These are phyloP conservation scores for Thryonomys swinderianus DNA, from an alignment of 2,113 vertebrate genomes.

Conservation along the genomic window DNA sequence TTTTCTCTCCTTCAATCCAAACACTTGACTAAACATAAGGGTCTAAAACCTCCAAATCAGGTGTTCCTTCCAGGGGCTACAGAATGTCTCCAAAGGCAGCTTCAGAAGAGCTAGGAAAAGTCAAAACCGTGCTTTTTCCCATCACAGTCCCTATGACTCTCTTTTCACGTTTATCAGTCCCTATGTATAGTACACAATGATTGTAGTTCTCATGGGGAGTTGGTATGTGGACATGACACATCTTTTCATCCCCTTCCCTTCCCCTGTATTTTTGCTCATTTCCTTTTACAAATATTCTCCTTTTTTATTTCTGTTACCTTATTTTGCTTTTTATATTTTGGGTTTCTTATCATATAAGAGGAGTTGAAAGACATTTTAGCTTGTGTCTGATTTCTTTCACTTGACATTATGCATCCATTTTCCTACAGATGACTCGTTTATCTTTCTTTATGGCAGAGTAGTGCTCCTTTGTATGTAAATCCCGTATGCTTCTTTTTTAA, in stretches of 20 bases:
- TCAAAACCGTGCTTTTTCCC: neutral
- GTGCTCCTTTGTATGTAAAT: neutral
- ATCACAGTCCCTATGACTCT: fast-evolving
- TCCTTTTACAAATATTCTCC: neutral
- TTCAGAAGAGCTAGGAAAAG: neutral
- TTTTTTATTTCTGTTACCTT: neutral
- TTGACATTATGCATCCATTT: neutral
- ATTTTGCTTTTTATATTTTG: neutral
- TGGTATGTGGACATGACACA: neutral
- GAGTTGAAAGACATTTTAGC: neutral
- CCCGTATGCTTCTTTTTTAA: neutral
- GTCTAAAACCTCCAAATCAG: neutral
- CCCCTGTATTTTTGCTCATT: neutral
- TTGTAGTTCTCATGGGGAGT: neutral
- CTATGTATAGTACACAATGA: neutral
- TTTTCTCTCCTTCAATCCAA: neutral
- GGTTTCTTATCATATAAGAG: neutral
- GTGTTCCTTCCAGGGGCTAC: neutral
- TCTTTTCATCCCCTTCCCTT: neutral
- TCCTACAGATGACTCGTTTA: neutral
- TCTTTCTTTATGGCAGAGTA: neutral
- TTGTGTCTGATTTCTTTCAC: neutral
- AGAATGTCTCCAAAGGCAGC: neutral
- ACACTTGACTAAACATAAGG: neutral
- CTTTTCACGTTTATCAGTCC: neutral